Evolutionary conservation across 1,140 invertebrate species (phyloP).

Genomic region (Brachionus angularis): DNA sequence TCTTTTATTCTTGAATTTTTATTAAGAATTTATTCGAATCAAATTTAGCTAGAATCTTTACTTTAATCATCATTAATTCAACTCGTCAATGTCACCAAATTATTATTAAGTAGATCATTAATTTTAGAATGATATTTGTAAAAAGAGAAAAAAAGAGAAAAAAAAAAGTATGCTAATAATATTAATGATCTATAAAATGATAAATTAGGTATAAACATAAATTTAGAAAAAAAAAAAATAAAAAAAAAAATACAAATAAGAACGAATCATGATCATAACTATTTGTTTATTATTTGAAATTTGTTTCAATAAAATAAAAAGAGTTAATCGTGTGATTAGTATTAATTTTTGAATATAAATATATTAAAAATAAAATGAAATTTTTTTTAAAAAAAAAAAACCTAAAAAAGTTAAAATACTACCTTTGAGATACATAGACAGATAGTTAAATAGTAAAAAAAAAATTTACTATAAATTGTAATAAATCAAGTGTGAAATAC

Average conservation of each 20-base stretch:
- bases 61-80: constrained; percentile 19
- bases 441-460: background rate
- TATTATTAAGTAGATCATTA: background rate
- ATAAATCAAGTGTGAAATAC: constrained; percentile 43
- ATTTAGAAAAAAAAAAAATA: no score
- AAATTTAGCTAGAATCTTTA: background rate
- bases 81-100: constrained; percentile 23
- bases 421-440: constrained; percentile 27
- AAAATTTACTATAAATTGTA: no score
- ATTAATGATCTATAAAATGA: no score
- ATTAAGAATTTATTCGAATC: background rate
- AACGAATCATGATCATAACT: no score
- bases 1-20: constrained; percentile 6
- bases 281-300: no score
- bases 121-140: background rate
- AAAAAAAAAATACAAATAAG: no score
- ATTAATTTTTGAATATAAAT: constrained; percentile 1
- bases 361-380: constrained; percentile 1
- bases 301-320: no score
- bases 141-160: background rate
- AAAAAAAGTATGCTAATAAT: no score
- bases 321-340: no score
- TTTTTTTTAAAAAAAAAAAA: no score
- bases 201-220: no score
- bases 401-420: constrained; percentile 38